Evolutionary conservation across 2,797 vertebrate species (phyloP), one percentile per base, ranked within the genome.

Genomic region (Dermochelys coriacea): DNA sequence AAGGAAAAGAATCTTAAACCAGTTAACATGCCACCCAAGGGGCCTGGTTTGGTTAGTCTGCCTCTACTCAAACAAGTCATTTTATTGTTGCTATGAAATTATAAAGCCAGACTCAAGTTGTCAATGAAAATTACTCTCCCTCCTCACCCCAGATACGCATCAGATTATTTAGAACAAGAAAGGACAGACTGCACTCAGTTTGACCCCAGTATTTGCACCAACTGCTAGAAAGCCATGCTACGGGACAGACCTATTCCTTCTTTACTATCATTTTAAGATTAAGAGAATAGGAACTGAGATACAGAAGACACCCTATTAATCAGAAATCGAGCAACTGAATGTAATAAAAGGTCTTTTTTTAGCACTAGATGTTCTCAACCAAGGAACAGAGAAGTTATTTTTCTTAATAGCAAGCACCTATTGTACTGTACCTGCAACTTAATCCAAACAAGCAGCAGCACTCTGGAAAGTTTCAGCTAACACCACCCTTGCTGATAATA

Each of bases 1-100:
- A 98, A 98, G 94, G 82, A 45, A 90, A 74, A 85, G 80, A 84
- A 37, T 50, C 59, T 88, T 23, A 81, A 51, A 80, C 16, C 91
- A 96, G 87, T 98, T 89, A 96, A 41, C 2, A 68, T 29, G 59
- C 54, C 74, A 80, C 1, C 8, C 10, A 50, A 68, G 86, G 45
- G 25, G 3, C 1, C 5, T 19, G 4, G 4, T 19, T 55, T 92
- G 78, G 57, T 54, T 88, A 92, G 74, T 86, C 87, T 94, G 64
- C 68, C 84, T 80, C 85, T 92, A 68, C 27, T 86, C 85, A 89
- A 94, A 89, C 41, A 93, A 87, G 78, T 84, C 80, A 85, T 15
- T 1, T 49, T 41, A 55, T 82, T 49, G 83, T 84, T 96, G 94
- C 95, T 95, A 95, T 68, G 94, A 88, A 78, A 81, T 94, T 87